phyloP scores from a whole-genome alignment of 2,888 invertebrate species.

The Steinernema scapterisci region DNA sequence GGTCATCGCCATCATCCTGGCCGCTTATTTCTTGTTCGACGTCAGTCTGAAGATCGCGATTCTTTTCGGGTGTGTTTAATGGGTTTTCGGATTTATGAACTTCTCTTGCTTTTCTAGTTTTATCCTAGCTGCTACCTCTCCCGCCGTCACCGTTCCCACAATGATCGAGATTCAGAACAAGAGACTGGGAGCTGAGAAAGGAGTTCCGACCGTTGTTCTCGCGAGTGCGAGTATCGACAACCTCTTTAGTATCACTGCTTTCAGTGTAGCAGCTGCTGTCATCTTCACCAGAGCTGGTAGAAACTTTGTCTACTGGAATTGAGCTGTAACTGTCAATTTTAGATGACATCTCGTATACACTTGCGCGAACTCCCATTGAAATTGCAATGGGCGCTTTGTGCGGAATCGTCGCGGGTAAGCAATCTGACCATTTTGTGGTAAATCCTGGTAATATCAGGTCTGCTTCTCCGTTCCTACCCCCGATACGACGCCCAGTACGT shows the following conservation, averaged over 20 bases:
- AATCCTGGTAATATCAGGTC: conserved; percentile 29
- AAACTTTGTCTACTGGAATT: neutral
- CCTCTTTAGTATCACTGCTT: conserved; percentile 48
- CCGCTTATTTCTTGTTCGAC: conserved; percentile 46
- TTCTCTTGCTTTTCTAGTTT: neutral
- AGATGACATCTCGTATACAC: conserved; percentile 47
- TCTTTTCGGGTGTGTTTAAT: conserved; percentile 45
- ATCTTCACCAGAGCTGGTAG: conserved; percentile 28
- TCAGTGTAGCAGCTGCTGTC: conserved; percentile 40
- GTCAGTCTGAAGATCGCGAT: conserved; percentile 44
- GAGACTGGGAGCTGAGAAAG: conserved; percentile 46
- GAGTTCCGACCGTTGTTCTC: conserved; percentile 53
- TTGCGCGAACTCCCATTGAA: conserved; percentile 48
- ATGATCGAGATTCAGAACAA: conserved; percentile 49
- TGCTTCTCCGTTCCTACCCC: conserved; percentile 45
- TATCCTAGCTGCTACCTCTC: conserved; percentile 50
- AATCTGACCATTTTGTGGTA: neutral
- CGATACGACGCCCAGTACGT: conserved; percentile 42
- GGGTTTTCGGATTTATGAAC: neutral
- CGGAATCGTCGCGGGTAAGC: conserved; percentile 45
- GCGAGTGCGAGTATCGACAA: conserved; percentile 53
- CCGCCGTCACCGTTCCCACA: conserved; percentile 54
- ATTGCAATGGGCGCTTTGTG: conserved; percentile 46
- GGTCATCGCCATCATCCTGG: conserved; percentile 46
- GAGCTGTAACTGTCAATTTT: neutral